Percentiles rank a stretch among this genome's conserved stretches.
Conservation (phyloP, 1,140 invertebrate species). For the Cataglyphis hispanica region DNA sequence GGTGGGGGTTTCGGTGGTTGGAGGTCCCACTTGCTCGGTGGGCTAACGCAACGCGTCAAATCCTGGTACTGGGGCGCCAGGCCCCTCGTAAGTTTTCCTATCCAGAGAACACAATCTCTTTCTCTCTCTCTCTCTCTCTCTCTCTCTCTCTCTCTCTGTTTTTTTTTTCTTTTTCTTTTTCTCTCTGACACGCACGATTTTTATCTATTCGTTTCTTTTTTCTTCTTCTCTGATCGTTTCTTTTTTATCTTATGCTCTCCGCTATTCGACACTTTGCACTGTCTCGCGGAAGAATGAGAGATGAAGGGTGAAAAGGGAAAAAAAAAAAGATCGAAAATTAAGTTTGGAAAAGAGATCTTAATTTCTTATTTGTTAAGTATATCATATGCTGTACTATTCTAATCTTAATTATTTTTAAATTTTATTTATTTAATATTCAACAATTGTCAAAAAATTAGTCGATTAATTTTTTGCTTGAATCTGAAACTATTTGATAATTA, state of each 20-base stretch:
- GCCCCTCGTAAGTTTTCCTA: constrained; percentile 95
- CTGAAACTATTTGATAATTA: background rate
- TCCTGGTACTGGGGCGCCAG: constrained; percentile 96
- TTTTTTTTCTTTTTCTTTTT: background rate
- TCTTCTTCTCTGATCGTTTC: background rate
- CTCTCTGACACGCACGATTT: background rate
- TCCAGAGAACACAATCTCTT: constrained; percentile 21
- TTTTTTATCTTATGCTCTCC: constrained; percentile 47
- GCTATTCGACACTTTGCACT: background rate
- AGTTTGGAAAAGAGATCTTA: background rate
- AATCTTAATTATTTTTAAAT: background rate
- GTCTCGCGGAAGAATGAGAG: background rate
- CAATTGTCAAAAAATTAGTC: background rate
- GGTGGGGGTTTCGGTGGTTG: constrained; percentile 96
- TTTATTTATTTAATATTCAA: background rate
- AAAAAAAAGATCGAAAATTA: background rate
- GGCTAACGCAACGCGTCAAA: constrained; percentile 97
- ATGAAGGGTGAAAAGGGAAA: background rate
- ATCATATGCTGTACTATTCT: background rate
- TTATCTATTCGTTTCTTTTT: background rate
- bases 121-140: constrained; percentile 59
- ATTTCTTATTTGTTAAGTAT: background rate
- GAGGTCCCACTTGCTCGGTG: constrained; percentile 94
- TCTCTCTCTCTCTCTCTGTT: constrained; percentile 12
- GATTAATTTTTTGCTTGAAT: background rate